These are phyloP conservation scores for Drosophila navojoa DNA, from an alignment of 1,140 invertebrate species.

Conservation along the genomic window DNA sequence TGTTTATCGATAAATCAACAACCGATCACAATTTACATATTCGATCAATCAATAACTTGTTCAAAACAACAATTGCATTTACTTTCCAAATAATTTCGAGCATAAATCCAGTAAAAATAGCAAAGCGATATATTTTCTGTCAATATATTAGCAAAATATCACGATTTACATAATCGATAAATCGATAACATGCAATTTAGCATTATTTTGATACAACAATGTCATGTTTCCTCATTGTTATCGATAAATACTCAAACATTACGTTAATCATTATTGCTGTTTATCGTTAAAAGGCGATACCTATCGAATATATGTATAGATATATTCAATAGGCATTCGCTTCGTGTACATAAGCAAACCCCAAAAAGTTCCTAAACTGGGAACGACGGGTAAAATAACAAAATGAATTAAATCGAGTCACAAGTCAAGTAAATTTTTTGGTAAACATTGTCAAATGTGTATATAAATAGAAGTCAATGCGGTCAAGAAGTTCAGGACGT, in stretches of 20 bases:
- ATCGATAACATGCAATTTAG: conserved; percentile 6
- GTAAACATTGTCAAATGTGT: conserved; percentile 24
- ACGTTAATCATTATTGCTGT: conserved; percentile 23
- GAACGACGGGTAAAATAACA: conserved; percentile 62
- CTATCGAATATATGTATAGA: conserved; percentile 17
- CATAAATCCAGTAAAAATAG: not conserved
- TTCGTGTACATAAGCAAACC: conserved; percentile 56
- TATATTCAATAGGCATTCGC: conserved; percentile 28
- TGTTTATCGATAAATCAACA: not conserved
- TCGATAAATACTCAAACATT: conserved; percentile 31
- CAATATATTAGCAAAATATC: not conserved
- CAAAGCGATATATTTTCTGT: conserved; percentile 2
- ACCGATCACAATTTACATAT: not conserved
- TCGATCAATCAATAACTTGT: not conserved
- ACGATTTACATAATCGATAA: not conserved
- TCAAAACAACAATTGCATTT: not conserved
- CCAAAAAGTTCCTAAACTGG: conserved; percentile 67
- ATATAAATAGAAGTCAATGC: not conserved
- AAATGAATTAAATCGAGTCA: conserved; percentile 50
- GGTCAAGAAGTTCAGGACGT: not conserved
- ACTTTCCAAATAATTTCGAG: not conserved
- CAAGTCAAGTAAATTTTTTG: conserved; percentile 65
- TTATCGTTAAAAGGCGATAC: conserved; percentile 25
- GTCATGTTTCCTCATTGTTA: conserved; percentile 17
- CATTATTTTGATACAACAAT: not conserved